Percentiles rank a stretch among this genome's conserved stretches.
Conservation (phyloP, 2,888 invertebrate genomes). For the Hemaris fuciformis region DNA sequence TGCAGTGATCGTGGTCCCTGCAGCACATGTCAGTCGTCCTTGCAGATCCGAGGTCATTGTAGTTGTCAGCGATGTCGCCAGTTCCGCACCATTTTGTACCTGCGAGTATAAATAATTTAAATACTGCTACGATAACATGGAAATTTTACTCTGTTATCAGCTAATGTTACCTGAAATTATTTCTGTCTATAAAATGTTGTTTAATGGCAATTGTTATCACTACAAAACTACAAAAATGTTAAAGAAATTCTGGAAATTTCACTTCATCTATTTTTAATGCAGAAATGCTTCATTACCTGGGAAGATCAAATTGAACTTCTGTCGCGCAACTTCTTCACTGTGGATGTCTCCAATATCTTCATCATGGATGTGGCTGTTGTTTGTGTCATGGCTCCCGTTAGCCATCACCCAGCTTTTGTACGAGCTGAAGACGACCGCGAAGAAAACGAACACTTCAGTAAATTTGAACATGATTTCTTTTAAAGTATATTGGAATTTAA, state of each 20-base stretch:
- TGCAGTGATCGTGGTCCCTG: conserved; percentile 86
- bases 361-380: background rate
- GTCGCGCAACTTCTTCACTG: conserved; percentile 8
- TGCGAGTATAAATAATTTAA: conserved; percentile 45
- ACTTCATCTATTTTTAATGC: no score
- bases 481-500: background rate
- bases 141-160: background rate
- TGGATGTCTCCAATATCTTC: background rate
- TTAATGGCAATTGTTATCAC: no score
- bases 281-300: conserved; percentile 41
- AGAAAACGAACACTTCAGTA: conserved; percentile 3
- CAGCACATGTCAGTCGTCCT: conserved; percentile 86
- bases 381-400: background rate
- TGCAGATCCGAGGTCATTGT: conserved; percentile 84
- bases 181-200: no score
- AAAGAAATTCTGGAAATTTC: background rate
- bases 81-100: conserved; percentile 93
- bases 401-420: conserved; percentile 10
- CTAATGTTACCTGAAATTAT: no score
- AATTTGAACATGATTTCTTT: background rate
- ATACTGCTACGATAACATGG: no score
- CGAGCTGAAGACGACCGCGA: conserved; percentile 1
- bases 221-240: no score
- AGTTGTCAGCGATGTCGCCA: conserved; percentile 83
- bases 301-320: conserved; percentile 45